Evolutionary conservation across 1,140 invertebrate species (phyloP), one percentile per base, ranked within the genome.

Genomic region (Grapholita molesta): DNA sequence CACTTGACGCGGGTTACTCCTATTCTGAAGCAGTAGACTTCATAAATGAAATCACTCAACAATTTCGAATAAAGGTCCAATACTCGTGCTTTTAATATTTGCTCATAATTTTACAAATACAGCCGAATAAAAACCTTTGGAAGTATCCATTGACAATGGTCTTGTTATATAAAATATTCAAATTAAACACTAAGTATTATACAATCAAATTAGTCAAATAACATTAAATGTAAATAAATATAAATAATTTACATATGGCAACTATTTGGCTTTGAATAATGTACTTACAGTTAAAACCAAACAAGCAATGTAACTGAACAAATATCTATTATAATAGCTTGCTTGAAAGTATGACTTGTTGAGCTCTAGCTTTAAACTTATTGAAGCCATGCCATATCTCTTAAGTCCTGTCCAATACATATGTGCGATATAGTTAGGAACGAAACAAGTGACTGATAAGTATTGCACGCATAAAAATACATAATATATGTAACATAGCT

Each of bases 181-280:
- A 48, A 48, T 48, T 48, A 48, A 21, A 48, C 42, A 21, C 42
- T 48, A 48, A n/a, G 42, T 21, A 48, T 15, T 48, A 48, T 48
- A 48, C 42, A 15, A 76, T 73, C 71, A 71, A 76, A 76, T 71
- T 72, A 25, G 30, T 52, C 72, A 70, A 75, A 53, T 66, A 78
- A 78, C 70, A 72, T 69, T 75, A 71, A 70, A 53, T 70, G 78
- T 77, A 87, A 83, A 86, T 85, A 83, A 90, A 88, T 80, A 87
- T 83, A 84, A 86, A 84, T 84, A 84, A 87, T 82, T 78, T 87
- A 85, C 79, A 81, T 79, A 90, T 90, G 89, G 88, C 88, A 90
- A 91, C 88, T 90, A 89, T 91, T 91, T 90, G 89, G 89, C 89
- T 89, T 89, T 83, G 77, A 82, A 88, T 83, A 82, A 76, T 76